Percentiles rank a stretch among this genome's conserved stretches.
These are phyloP conservation scores for Rhea pennata DNA, from an alignment of 2,113 vertebrate genomes.

Conservation along the genomic window DNA sequence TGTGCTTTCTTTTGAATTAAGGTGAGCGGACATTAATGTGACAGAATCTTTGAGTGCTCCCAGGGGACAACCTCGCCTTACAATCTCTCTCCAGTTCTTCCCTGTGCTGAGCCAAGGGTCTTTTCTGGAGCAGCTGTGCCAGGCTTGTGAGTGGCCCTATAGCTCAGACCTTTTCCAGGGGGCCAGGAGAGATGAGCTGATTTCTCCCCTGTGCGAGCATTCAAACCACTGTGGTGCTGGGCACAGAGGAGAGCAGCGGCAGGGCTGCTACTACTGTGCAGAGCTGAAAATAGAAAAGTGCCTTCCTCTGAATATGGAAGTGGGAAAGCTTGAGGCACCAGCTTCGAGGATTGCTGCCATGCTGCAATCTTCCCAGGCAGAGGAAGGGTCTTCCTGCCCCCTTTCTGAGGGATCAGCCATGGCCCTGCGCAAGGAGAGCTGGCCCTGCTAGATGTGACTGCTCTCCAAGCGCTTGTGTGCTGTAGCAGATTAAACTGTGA, in stretches of 20 bases:
- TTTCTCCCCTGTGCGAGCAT: background rate
- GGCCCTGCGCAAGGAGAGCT: background rate
- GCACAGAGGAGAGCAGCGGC: background rate
- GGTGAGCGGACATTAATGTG: background rate
- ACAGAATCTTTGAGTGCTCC: background rate
- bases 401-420: background rate
- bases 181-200: background rate
- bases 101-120: background rate
- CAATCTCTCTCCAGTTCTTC: rapidly evolving
- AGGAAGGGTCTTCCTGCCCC: background rate
- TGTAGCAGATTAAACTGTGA: background rate
- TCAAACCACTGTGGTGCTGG: background rate
- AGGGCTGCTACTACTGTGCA: background rate
- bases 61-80: background rate
- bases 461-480: background rate
- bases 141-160: background rate
- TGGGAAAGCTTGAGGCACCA: background rate
- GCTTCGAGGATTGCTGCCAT: background rate
- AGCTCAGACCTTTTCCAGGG: background rate
- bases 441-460: background rate
- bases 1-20: background rate
- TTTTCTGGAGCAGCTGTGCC: background rate
- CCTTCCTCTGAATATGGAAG: background rate
- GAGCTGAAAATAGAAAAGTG: background rate
- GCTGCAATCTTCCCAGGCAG: background rate